Evolutionary conservation across 2,888 invertebrate genomes (phyloP).

Genomic region (Drosophila neutralis): DNA sequence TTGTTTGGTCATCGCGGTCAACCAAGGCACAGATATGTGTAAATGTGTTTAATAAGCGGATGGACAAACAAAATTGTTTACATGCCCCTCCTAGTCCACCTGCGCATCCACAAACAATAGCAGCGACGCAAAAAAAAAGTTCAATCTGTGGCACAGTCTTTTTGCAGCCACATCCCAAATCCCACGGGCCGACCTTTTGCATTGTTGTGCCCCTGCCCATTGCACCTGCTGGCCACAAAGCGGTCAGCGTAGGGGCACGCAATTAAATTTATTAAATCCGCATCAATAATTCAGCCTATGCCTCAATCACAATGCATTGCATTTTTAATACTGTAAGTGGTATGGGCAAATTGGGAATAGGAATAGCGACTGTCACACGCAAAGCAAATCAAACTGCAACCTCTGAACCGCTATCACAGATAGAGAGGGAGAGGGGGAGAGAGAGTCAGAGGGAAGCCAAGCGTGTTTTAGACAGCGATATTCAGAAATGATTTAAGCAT

Average conservation of each 20-base stretch:
- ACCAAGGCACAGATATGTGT: slow-evolving; percentile 38
- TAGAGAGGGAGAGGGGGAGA: not conserved
- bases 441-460: not conserved
- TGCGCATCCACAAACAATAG: not conserved
- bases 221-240: slow-evolving; percentile 37
- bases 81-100: slow-evolving; percentile 3
- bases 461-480: not conserved
- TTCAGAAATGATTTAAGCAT: not conserved
- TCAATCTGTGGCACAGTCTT: slow-evolving; percentile 17
- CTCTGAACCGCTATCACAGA: too few relatives aligned
- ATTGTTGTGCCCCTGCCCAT: slow-evolving; percentile 4
- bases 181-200: not conserved
- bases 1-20: slow-evolving; percentile 49
- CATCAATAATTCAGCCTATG: slow-evolving; percentile 74
- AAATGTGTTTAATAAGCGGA: slow-evolving; percentile 61
- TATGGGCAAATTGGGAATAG: slow-evolving; percentile 8
- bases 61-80: slow-evolving; percentile 41
- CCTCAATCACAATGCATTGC: slow-evolving; percentile 25
- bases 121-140: slow-evolving; percentile 4
- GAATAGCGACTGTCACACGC: not conserved
- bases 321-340: slow-evolving; percentile 23
- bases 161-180: not conserved
- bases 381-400: not conserved
- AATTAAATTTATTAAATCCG: slow-evolving; percentile 79
- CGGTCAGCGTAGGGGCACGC: slow-evolving; percentile 36